Evolutionary conservation across 2,888 invertebrate genomes (phyloP).

Genomic region (Dascillus cervinus): DNA sequence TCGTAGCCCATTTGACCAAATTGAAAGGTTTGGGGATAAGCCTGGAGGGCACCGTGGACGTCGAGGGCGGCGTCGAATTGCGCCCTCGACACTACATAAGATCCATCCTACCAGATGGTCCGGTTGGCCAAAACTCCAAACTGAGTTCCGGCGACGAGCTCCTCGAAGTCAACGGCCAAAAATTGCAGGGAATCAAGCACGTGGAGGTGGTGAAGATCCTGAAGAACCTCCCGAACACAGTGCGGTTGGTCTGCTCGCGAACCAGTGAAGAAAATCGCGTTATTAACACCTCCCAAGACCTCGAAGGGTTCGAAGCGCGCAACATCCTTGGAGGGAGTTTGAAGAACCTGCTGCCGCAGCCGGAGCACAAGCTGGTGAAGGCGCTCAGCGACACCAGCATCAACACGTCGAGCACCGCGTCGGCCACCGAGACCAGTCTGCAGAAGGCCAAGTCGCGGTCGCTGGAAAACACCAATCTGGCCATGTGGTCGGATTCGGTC

Average conservation of each 20-base stretch:
- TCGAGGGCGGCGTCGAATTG: conserved; percentile 92
- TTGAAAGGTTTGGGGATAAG: conserved; percentile 93
- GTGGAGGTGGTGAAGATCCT: conserved; percentile 94
- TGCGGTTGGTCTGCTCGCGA: conserved; percentile 85
- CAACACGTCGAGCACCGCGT: conserved; percentile 78
- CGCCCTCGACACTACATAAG: conserved; percentile 98
- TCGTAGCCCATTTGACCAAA: conserved; percentile 88
- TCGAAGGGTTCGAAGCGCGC: conserved; percentile 72
- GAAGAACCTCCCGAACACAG: conserved; percentile 84
- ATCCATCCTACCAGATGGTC: conserved; percentile 92
- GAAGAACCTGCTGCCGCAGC: conserved; percentile 61
- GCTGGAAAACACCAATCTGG: conserved; percentile 89
- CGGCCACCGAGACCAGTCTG: conserved; percentile 56
- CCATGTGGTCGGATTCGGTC: conserved; percentile 94
- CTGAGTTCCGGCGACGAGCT: conserved; percentile 95
- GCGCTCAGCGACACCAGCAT: conserved; percentile 94
- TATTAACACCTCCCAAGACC: conserved; percentile 70
- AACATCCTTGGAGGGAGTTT: conserved; percentile 81
- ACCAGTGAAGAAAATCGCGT: conserved; percentile 54
- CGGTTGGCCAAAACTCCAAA: conserved; percentile 85
- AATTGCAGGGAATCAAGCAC: conserved; percentile 87
- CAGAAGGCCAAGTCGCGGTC: conserved; percentile 78
- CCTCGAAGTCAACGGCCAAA: conserved; percentile 89
- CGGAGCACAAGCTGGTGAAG: conserved; percentile 52
- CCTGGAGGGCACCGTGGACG: conserved; percentile 96